Evolutionary conservation across 2,888 invertebrate genomes (phyloP).

Genomic region (Mycogona germanica): DNA sequence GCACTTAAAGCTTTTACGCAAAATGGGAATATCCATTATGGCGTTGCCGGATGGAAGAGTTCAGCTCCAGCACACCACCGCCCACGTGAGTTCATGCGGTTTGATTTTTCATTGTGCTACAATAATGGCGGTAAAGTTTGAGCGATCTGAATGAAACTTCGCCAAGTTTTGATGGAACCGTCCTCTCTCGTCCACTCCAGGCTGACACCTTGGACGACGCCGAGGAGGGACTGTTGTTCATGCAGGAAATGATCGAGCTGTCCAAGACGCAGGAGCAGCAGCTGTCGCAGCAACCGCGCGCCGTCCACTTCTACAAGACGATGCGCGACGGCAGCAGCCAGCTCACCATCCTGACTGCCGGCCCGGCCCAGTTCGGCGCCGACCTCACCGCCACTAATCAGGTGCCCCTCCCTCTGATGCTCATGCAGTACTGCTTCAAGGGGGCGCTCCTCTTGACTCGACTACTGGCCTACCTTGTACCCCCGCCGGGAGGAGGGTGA

Average conservation of each 20-base stretch:
- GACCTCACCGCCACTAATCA: slow-evolving; percentile 42
- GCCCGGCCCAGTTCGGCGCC: slow-evolving; percentile 82
- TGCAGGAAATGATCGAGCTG: slow-evolving; percentile 93
- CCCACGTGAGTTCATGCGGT: slow-evolving; percentile 53
- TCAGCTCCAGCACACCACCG: slow-evolving; percentile 67
- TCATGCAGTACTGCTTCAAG: slow-evolving; percentile 8
- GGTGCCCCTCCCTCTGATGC: slow-evolving; percentile 10
- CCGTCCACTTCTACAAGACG: slow-evolving; percentile 39
- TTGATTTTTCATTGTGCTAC: too few species aligned
- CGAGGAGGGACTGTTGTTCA: slow-evolving; percentile 83
- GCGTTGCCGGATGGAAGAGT: slow-evolving; percentile 80
- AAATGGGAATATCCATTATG: slow-evolving; percentile 91
- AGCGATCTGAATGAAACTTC: too few species aligned
- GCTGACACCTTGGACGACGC: slow-evolving; percentile 76
- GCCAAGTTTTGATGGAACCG: too few species aligned
- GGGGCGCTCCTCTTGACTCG: slow-evolving; percentile 5
- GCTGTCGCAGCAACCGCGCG: slow-evolving; percentile 44
- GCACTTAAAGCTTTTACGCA: slow-evolving; percentile 70
- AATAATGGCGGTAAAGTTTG: too few species aligned
- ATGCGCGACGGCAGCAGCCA: slow-evolving; percentile 23
- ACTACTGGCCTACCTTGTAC: slow-evolving; percentile 3
- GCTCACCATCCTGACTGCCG: slow-evolving; percentile 49
- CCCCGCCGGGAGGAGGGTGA: slow-evolving; percentile 11
- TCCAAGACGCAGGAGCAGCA: slow-evolving; percentile 54
- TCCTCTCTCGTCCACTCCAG: slow-evolving; percentile 37